These are phyloP conservation scores for Heterotilapia buettikoferi DNA, from an alignment of 2,113 vertebrate genomes.

Conservation along the genomic window DNA sequence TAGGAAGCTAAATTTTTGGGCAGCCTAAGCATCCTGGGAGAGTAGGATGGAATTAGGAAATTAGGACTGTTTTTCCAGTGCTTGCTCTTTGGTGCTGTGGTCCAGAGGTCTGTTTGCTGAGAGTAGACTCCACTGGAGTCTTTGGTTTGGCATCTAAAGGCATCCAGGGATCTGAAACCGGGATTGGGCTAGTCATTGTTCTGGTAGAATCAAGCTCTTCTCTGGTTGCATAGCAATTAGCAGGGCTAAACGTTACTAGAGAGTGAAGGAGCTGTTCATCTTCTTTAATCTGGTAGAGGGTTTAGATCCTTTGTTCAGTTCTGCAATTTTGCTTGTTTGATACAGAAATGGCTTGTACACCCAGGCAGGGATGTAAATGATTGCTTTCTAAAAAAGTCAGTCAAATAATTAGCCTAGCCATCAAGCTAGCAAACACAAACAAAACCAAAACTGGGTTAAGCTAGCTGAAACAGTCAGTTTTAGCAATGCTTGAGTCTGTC, in stretches of 20 bases:
- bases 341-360: not conserved
- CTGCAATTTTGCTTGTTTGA: not conserved
- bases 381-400: not conserved
- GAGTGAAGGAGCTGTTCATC: not conserved
- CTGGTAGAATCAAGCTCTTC: not conserved
- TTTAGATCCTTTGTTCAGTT: not conserved
- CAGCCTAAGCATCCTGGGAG: not conserved
- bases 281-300: not conserved
- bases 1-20: not conserved
- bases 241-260: not conserved
- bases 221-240: not conserved
- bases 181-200: not conserved
- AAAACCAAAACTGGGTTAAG: not conserved
- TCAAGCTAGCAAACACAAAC: not conserved
- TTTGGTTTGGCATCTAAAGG: not conserved
- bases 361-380: not conserved
- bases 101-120: not conserved
- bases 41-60: not conserved
- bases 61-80: not conserved
- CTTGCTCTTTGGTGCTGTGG: not conserved
- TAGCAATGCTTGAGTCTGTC: not conserved
- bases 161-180: fast-evolving
- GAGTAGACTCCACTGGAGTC: not conserved
- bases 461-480: not conserved
- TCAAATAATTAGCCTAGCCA: not conserved